phyloP scores from a whole-genome alignment of 2,888 invertebrate species.

The Tipula lateralis region DNA sequence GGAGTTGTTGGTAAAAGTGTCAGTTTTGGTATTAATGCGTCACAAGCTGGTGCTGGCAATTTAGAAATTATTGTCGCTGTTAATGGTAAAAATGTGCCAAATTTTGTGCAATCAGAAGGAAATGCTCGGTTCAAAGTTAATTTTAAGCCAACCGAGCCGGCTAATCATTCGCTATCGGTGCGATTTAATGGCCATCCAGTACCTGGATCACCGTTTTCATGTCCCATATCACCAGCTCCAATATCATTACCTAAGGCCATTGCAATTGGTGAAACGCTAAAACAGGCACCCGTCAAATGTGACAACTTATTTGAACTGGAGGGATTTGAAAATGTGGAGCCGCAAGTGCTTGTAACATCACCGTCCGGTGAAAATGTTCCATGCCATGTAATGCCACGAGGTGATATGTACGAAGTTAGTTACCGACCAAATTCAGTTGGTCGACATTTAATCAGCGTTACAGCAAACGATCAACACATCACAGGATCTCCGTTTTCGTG shows the following conservation, averaged over 20 bases:
- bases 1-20: slow-evolving; percentile 89
- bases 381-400: slow-evolving; percentile 60
- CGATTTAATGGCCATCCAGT: slow-evolving; percentile 72
- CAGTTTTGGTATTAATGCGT: slow-evolving; percentile 85
- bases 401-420: slow-evolving; percentile 68
- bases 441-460: slow-evolving; percentile 75
- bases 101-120: slow-evolving; percentile 95
- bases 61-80: slow-evolving; percentile 96
- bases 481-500: slow-evolving; percentile 90
- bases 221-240: slow-evolving; percentile 62
- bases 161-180: slow-evolving; percentile 86
- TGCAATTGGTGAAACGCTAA: slow-evolving; percentile 46
- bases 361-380: slow-evolving; percentile 79
- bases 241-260: slow-evolving; percentile 58
- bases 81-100: slow-evolving; percentile 93
- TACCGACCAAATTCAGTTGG: slow-evolving; percentile 86
- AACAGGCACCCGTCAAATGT: slow-evolving; percentile 47
- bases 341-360: slow-evolving; percentile 69
- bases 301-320: slow-evolving; percentile 57
- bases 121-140: slow-evolving; percentile 92
- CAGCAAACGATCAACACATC: slow-evolving; percentile 77
- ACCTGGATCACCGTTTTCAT: slow-evolving; percentile 91
- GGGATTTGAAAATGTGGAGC: slow-evolving; percentile 57
- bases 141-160: slow-evolving; percentile 93
- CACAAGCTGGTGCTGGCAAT: slow-evolving; percentile 87